These are phyloP conservation scores for Crotalus horridus DNA, from an alignment of 2,113 vertebrate genomes.

Conservation along the genomic window DNA sequence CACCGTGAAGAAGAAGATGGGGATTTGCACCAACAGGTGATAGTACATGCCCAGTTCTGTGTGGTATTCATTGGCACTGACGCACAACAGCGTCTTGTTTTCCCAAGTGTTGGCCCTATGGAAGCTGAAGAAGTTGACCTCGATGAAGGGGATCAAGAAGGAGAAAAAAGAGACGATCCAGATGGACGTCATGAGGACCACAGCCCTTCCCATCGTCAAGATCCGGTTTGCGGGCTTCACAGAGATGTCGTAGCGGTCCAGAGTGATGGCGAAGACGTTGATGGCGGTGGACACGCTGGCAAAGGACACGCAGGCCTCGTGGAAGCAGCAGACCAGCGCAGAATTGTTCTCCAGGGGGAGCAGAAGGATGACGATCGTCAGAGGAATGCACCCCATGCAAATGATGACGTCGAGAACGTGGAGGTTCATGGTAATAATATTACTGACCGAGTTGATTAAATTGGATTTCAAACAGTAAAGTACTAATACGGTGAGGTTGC, in stretches of 20 bases:
- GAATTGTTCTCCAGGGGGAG: slow-evolving; percentile 89
- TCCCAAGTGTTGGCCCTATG: slow-evolving; percentile 76
- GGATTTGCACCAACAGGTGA: slow-evolving; percentile 94
- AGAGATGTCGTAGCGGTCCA: slow-evolving; percentile 97
- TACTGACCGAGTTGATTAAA: slow-evolving; percentile 98
- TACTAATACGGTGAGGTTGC: slow-evolving; percentile 95
- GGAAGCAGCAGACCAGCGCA: slow-evolving; percentile 95
- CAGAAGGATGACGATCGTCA: slow-evolving; percentile 93
- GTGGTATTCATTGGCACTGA: slow-evolving; percentile 86
- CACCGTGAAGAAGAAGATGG: slow-evolving; percentile 95
- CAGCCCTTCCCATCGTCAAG: slow-evolving; percentile 93
- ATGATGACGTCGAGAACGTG: slow-evolving; percentile 96
- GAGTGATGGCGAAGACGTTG: slow-evolving; percentile 94
- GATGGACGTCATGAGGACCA: slow-evolving; percentile 85
- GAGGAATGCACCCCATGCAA: slow-evolving; percentile 94
- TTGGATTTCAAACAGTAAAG: slow-evolving; percentile 99
- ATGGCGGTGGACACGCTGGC: slow-evolving; percentile 95
- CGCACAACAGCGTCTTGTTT: slow-evolving; percentile 85
- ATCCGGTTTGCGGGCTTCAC: slow-evolving; percentile 97
- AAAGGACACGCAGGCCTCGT: slow-evolving; percentile 98
- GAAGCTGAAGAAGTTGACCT: slow-evolving; percentile 91
- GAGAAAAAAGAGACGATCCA: slow-evolving; percentile 94
- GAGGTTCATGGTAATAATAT: slow-evolving; percentile 98
- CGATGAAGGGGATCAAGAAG: slow-evolving; percentile 96
- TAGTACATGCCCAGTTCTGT: slow-evolving; percentile 94